Evolutionary conservation across 2,113 vertebrate species (phyloP).

Genomic region (Addax nasomaculatus): DNA sequence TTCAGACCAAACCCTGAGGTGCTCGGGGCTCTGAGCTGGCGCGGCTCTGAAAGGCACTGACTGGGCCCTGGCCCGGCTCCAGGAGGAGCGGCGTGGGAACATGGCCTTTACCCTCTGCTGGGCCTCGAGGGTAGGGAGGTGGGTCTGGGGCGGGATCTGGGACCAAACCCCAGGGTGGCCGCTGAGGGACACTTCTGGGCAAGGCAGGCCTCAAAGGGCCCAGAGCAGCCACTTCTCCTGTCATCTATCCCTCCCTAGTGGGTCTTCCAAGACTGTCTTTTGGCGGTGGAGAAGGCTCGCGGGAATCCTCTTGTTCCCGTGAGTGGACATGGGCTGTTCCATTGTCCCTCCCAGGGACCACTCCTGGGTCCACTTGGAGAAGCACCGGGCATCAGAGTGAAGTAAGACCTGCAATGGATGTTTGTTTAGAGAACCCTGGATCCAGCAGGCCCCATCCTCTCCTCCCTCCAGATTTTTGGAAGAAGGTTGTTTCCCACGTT

Average conservation of each 20-base stretch:
- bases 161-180: background rate
- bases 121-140: background rate
- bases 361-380: background rate
- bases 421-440: background rate
- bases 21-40: background rate
- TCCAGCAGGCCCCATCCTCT: accelerated
- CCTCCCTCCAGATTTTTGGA: background rate
- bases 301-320: accelerated
- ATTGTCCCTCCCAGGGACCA: background rate
- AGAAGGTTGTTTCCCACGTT: background rate
- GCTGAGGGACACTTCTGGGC: background rate
- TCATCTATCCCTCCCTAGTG: accelerated
- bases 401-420: background rate
- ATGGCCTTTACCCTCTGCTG: background rate
- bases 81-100: slow-evolving; percentile 33
- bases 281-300: accelerated
- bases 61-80: slow-evolving; percentile 11
- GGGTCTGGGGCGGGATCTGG: background rate
- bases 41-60: background rate
- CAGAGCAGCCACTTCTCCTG: background rate
- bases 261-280: background rate
- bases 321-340: background rate
- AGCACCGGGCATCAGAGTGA: accelerated
- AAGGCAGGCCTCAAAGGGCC: too few species aligned
- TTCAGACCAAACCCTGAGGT: background rate